Evolutionary conservation across 2,113 vertebrate genomes (phyloP).

Genomic region (Chaetorhynchus papuensis): DNA sequence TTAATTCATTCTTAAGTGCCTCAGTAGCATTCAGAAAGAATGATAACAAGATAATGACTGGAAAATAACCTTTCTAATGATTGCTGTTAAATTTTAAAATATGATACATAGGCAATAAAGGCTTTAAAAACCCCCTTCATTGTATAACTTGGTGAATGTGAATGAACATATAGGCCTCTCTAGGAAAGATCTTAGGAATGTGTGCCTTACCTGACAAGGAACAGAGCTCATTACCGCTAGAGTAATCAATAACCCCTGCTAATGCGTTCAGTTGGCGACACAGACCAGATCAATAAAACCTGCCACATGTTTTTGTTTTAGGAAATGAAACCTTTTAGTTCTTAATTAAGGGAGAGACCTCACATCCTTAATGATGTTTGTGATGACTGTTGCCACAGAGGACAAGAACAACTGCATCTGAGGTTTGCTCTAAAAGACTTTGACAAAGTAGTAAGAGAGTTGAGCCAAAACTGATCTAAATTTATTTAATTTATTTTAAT

Average conservation of each 20-base stretch:
- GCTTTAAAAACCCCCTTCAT: not conserved
- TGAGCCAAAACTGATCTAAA: conserved; percentile 26
- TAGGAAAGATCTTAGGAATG: conserved; percentile 25
- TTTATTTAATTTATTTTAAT: conserved; percentile 19
- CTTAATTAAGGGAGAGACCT: conserved; percentile 79
- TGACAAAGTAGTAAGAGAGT: not conserved
- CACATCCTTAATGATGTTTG: conserved; percentile 75
- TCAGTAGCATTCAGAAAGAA: conserved; percentile 60
- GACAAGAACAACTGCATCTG: conserved; percentile 37
- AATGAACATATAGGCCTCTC: not conserved
- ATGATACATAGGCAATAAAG: conserved; percentile 36
- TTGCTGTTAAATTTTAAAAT: conserved; percentile 36
- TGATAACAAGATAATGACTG: conserved; percentile 55
- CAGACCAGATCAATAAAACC: conserved; percentile 75
- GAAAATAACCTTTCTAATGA: conserved; percentile 66
- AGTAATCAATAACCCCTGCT: conserved; percentile 74
- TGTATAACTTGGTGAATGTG: not conserved
- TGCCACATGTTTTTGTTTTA: conserved; percentile 79
- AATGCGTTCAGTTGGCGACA: conserved; percentile 79
- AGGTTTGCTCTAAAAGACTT: conserved; percentile 53
- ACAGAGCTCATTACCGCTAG: conserved; percentile 63
- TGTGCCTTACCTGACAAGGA: conserved; percentile 62
- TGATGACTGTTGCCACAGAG: conserved; percentile 62
- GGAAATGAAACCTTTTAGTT: conserved; percentile 81
- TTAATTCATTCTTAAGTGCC: conserved; percentile 41